Conservation (phyloP, 1,140 invertebrate species). For the Trachelipus rathkii region DNA sequence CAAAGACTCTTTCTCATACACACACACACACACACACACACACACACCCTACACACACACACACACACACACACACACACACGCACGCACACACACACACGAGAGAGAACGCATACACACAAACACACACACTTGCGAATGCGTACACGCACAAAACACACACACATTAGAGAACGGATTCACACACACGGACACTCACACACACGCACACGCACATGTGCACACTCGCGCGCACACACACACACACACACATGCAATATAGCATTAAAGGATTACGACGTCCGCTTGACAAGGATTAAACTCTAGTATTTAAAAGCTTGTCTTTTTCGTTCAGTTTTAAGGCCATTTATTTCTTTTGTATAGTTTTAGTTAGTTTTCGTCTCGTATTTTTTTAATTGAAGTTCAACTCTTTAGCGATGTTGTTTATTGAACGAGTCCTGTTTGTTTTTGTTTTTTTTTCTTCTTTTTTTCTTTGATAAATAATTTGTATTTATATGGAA, state of each 20-base stretch:
- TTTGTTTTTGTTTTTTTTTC: no score
- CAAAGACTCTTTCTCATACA: not conserved
- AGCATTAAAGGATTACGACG: slow-evolving; percentile 27
- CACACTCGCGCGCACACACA: not conserved
- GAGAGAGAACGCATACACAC: no score
- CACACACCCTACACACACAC: not conserved
- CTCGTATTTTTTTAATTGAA: no score
- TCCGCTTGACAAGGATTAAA: slow-evolving; percentile 13
- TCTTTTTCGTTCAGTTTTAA: not conserved
- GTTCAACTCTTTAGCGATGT: no score
- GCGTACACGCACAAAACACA: not conserved
- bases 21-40: no score
- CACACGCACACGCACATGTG: no score
- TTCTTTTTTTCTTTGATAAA: no score
- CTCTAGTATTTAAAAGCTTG: slow-evolving; percentile 3
- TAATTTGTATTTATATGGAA: no score
- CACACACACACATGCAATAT: slow-evolving; percentile 17
- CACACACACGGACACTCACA: not conserved
- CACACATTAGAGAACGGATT: no score
- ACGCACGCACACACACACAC: slow-evolving; percentile 14
- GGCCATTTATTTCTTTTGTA: no score
- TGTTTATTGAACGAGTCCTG: no score
- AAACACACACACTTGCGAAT: slow-evolving; percentile 21
- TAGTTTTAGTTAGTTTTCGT: no score
- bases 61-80: slow-evolving; percentile 20